Evolutionary conservation across 2,113 vertebrate genomes (phyloP), one percentile per base, ranked within the genome.

Genomic region (Psilopsiagon aurifrons): DNA sequence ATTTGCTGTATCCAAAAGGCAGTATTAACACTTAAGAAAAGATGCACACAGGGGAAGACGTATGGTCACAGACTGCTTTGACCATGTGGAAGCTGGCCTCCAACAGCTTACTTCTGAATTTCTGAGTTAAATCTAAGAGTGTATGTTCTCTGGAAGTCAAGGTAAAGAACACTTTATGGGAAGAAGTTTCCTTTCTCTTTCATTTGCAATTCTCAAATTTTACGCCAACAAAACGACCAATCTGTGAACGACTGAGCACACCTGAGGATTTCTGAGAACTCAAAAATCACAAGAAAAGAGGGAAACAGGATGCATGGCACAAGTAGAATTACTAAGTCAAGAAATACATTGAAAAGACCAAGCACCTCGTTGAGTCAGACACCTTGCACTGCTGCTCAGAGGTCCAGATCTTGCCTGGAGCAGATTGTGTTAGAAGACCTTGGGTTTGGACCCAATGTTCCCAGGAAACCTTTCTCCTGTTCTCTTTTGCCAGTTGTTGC

Each of bases 41-140:
- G 16, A 39, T 9, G 9, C 5, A 33, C 22, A 5, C 0, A 24
- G 27, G 7, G 14, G 13, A 74, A 59, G 46, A 23, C 3, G 3
- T 12, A 31, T 27, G 41, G 23, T 20, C 52, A 75, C 6, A 2
- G 43, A 24, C 12, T 33, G 4, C 17, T 60, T 74, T 37, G 59
- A 55, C 37, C 3, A 27, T 10, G 28, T 18, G 17, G 11, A 62
- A 4, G 6, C 11, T 43, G 27, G 11, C 23, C 5, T 67, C 15
- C 13, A 43, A 25, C 10, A 46, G 13, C 8, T 83, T 69, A 41
- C 8, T 70, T 77, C 37, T 59, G 22, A 54, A 54, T 69, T 76
- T 73, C 41, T 84, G 33, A 70, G 35, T 24, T 84, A 74, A 60
- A 49, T 51, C 19, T 71, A 55, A 75, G 8, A 52, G 25, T 13